These are phyloP conservation scores for Vulpes vulpes DNA, from an alignment of 2,113 vertebrate genomes.

Conservation along the genomic window DNA sequence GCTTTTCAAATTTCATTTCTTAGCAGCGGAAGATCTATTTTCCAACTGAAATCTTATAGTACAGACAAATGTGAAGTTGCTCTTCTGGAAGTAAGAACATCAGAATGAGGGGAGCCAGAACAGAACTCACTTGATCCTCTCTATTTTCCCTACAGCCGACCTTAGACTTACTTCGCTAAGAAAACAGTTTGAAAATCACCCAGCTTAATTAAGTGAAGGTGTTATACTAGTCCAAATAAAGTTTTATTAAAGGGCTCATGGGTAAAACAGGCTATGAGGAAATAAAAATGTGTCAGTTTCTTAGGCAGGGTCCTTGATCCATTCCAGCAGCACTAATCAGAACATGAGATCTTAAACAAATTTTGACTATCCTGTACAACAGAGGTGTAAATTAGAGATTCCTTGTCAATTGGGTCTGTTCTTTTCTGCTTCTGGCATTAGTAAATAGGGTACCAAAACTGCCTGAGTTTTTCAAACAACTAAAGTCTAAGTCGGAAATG, in stretches of 20 bases:
- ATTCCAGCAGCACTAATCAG: neutral
- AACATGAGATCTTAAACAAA: neutral
- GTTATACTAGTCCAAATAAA: neutral
- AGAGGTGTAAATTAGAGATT: neutral
- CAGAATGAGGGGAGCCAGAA: neutral
- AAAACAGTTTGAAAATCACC: slow-evolving; percentile 38
- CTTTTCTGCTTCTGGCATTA: neutral
- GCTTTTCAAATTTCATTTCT: slow-evolving; percentile 48
- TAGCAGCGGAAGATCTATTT: slow-evolving; percentile 3
- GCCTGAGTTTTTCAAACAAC: slow-evolving; percentile 19
- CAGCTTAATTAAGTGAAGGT: neutral
- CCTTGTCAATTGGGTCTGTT: neutral
- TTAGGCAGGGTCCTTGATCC: neutral
- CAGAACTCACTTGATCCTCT: neutral
- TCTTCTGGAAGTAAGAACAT: slow-evolving; percentile 50
- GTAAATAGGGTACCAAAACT: neutral
- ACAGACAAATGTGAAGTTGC: neutral
- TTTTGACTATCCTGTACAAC: neutral
- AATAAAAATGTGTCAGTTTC: slow-evolving; percentile 33
- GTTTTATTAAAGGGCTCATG: slow-evolving; percentile 6
- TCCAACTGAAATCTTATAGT: slow-evolving; percentile 17
- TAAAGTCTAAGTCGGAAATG: slow-evolving; percentile 41
- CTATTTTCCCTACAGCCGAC: neutral
- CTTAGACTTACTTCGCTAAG: neutral
- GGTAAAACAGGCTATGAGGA: slow-evolving; percentile 32